Evolutionary conservation across 2,797 vertebrate species (phyloP).

Genomic region (Pristis pectinata): DNA sequence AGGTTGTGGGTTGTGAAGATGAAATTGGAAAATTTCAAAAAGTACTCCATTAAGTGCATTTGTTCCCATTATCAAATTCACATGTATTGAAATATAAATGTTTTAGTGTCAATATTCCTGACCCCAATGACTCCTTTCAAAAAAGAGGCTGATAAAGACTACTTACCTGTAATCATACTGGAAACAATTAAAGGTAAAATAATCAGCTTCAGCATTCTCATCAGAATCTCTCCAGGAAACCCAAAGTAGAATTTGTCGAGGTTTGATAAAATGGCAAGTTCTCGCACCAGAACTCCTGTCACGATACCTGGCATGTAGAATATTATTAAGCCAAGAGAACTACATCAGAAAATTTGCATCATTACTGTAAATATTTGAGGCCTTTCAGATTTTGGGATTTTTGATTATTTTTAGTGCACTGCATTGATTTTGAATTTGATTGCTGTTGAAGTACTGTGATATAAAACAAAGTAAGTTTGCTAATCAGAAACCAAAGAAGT

Average conservation of each 20-base stretch:
- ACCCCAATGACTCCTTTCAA: not conserved
- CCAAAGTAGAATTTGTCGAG: constrained; percentile 88
- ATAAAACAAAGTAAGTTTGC: not conserved
- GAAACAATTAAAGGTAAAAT: constrained; percentile 92
- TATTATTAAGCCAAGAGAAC: not conserved
- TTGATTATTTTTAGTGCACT: not conserved
- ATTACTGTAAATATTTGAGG: not conserved
- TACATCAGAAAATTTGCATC: not conserved
- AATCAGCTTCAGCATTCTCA: constrained; percentile 95
- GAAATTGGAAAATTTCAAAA: not conserved
- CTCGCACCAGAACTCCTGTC: constrained; percentile 75
- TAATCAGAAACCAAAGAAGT: not conserved
- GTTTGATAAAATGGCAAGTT: constrained; percentile 72
- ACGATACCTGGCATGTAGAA: constrained; percentile 67
- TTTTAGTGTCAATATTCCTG: not conserved
- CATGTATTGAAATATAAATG: not conserved
- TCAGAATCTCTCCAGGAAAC: constrained; percentile 90
- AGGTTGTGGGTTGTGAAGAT: no score
- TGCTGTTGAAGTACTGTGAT: not conserved
- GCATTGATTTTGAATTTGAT: not conserved
- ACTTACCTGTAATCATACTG: constrained; percentile 93
- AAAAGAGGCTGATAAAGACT: constrained; percentile 38
- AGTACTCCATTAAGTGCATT: not conserved
- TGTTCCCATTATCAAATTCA: not conserved
- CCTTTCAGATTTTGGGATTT: not conserved